Percentiles rank a stretch among this genome's conserved stretches.
Evolutionary conservation across 1,140 invertebrate species (phyloP).

Genomic region (Nixonia krombeini): DNA sequence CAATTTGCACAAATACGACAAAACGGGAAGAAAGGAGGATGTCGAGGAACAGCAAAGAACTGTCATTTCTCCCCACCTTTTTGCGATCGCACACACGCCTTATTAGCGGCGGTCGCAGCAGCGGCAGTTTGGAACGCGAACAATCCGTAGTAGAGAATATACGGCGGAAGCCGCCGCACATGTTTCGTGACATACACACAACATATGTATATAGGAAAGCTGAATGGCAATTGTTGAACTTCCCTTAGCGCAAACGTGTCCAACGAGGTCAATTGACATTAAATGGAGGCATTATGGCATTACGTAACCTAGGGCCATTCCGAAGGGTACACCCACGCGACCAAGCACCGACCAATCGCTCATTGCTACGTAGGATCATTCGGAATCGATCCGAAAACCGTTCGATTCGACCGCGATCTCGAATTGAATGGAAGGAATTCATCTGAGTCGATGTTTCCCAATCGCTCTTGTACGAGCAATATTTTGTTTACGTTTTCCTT

Average conservation of each 20-base stretch:
- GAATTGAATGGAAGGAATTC: too few relatives aligned
- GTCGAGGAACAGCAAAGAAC: too few relatives aligned
- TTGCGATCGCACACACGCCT: too few relatives aligned
- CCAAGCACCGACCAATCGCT: conserved; percentile 26
- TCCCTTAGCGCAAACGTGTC: conserved; percentile 69
- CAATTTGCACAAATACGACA: too few relatives aligned
- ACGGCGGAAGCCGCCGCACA: conserved; percentile 59
- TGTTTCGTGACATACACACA: conserved; percentile 59
- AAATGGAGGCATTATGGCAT: conserved; percentile 69
- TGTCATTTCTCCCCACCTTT: too few relatives aligned
- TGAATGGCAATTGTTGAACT: conserved; percentile 72
- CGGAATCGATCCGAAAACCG: conserved; percentile 30
- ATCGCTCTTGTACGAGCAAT: too few relatives aligned
- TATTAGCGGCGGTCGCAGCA: too few relatives aligned
- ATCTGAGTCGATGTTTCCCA: conserved; percentile 14
- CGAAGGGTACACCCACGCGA: conserved; percentile 68
- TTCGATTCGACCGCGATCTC: conserved; percentile 19
- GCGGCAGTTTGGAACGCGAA: conserved; percentile 19
- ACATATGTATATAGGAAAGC: conserved; percentile 56
- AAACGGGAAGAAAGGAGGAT: too few relatives aligned
- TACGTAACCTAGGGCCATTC: conserved; percentile 69
- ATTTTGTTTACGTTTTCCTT: too few relatives aligned
- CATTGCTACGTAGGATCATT: conserved; percentile 38
- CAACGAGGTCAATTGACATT: conserved; percentile 72
- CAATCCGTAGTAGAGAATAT: conserved; percentile 45